phyloP scores from a whole-genome alignment of 2,797 vertebrate species.

The Sebastolobus alascanus region DNA sequence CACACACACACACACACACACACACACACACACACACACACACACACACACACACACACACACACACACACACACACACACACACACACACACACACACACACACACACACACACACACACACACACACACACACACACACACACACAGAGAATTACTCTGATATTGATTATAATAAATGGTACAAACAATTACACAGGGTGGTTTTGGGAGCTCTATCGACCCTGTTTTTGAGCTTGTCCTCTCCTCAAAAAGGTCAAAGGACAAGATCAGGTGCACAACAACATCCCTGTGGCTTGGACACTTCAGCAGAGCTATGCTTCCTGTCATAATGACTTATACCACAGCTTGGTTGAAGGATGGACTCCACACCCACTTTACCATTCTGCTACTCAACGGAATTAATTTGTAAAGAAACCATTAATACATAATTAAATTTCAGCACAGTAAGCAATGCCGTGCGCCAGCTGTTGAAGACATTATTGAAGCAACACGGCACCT shows the following conservation, averaged over 20 bases:
- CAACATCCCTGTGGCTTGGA: neutral
- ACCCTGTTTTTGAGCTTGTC: neutral
- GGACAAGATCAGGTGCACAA: neutral
- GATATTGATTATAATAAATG: neutral
- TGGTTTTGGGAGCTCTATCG: neutral
- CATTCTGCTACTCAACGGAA: neutral
- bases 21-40: too few relatives aligned
- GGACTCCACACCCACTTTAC: neutral
- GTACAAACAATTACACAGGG: neutral
- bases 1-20: neutral
- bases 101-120: too few relatives aligned
- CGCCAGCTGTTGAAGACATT: constrained; percentile 1
- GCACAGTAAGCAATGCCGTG: neutral
- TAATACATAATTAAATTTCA: neutral
- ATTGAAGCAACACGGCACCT: constrained; percentile 18
- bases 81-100: too few relatives aligned
- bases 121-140: too few relatives aligned
- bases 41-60: too few relatives aligned
- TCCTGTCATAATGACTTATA: constrained; percentile 9
- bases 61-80: too few relatives aligned
- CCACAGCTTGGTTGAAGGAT: neutral
- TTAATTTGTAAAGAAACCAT: neutral
- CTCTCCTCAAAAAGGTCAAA: constrained; percentile 19
- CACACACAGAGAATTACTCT: neutral
- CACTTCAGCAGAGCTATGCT: neutral